Evolutionary conservation across 1,140 invertebrate species (phyloP), one percentile per base, ranked within the genome.

Genomic region (Oppia nitens): DNA sequence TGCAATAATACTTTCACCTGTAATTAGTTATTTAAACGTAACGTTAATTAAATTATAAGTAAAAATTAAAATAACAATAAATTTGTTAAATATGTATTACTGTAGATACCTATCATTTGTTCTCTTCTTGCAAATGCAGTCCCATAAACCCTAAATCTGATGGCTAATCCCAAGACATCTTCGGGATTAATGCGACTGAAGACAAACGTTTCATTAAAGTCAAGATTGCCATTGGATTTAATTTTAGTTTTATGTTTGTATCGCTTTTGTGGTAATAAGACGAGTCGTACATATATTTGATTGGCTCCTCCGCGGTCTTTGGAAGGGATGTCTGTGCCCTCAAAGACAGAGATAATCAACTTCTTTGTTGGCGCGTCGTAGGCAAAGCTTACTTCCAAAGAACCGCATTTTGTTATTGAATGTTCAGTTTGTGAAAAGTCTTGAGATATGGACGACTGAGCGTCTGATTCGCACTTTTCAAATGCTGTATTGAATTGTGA

Each of bases 221-320:
- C 83, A 1, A 89, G 88, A 67, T 84, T 87, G 65, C 87, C 80
- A 57, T 87, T 80, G 25, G 64, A 64, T 60, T 83, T 80, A 57
- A 87, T 80, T 72, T 93, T 94, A 3, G 88, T 93, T 73, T 93
- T 93, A 69, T 86, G 85, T 65, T 90, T 87, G 68, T 92, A 87
- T 70, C 91, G 92, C 66, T 91, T 91, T 63, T 84, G 82, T 0
- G 90, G 91, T 55, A 93, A 71, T 63, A 94, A 74, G 27, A 93
- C 78, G 58, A 93, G 74, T 40, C 88, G 78, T 25, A 94, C 85
- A 80, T 87, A 70, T 24, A 65, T 82, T 68, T 85, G 83, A 66
- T 82, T 80, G 69, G 82, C 75, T 73, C 90, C 75, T 65, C 84
- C 76, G 65, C 81, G 71, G 69, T 84, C 77, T 73, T 82, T 71